Conservation (phyloP, 1,140 invertebrate species). For the Drosophila quadrilineata region DNA sequence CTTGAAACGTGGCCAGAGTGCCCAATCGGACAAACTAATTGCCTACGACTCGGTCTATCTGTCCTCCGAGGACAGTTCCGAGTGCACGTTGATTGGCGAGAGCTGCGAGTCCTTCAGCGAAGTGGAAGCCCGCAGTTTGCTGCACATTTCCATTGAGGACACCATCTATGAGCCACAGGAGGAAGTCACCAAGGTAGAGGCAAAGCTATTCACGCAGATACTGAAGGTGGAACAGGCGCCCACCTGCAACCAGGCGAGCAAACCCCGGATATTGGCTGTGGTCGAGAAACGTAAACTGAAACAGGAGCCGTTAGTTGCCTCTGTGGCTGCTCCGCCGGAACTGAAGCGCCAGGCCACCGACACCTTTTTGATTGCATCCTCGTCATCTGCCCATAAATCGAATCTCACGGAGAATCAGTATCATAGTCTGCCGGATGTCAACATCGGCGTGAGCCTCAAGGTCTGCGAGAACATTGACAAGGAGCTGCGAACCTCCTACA, state of each 20-base stretch:
- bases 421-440: constrained; percentile 86
- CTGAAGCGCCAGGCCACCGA: constrained; percentile 54
- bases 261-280: constrained; percentile 66
- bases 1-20: constrained; percentile 46
- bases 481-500: constrained; percentile 83
- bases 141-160: constrained; percentile 77
- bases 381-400: constrained; percentile 44
- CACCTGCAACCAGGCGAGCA: constrained; percentile 38
- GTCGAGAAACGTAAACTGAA: constrained; percentile 68
- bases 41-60: constrained; percentile 80
- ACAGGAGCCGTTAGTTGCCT: constrained; percentile 17
- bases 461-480: constrained; percentile 86
- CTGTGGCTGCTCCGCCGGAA: constrained; percentile 9
- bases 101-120: constrained; percentile 57
- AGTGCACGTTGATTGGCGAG: constrained; percentile 69
- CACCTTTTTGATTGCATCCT: constrained; percentile 29
- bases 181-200: constrained; percentile 18
- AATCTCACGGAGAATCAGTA: constrained; percentile 84
- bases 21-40: constrained; percentile 67
- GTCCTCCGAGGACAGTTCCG: constrained; percentile 79
- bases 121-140: constrained; percentile 51
- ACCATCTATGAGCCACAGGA: constrained; percentile 60
- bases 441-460: constrained; percentile 85
- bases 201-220: constrained; percentile 63
- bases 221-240: constrained; percentile 56